phyloP scores from a whole-genome alignment of 2,888 invertebrate species.

The Mythimna albipuncta region DNA sequence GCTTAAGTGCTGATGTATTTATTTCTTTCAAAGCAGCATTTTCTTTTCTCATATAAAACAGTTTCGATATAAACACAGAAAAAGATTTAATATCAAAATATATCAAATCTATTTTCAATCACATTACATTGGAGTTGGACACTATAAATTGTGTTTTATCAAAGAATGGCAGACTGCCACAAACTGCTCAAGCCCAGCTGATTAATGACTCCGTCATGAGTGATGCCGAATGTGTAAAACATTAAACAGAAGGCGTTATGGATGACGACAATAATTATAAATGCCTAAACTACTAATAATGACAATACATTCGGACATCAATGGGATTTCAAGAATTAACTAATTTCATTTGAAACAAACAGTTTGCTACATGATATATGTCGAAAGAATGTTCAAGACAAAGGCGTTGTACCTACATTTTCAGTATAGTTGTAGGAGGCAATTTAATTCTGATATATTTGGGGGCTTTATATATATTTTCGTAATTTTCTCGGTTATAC shows the following conservation, averaged over 20 bases:
- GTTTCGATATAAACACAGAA: background rate
- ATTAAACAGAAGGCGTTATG: slow-evolving; percentile 1
- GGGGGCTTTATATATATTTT: too few relatives aligned
- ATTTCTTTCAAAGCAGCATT: background rate
- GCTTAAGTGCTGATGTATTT: background rate
- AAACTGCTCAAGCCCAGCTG: slow-evolving; percentile 22
- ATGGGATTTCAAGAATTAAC: background rate
- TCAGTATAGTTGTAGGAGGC: too few relatives aligned
- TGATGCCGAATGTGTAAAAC: background rate
- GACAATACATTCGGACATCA: slow-evolving; percentile 3
- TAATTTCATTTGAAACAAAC: background rate
- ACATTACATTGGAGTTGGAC: background rate
- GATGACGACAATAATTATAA: slow-evolving; percentile 1
- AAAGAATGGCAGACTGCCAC: slow-evolving; percentile 56
- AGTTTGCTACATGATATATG: background rate
- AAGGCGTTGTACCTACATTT: too few relatives aligned
- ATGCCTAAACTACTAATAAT: background rate
- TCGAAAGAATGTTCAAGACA: background rate
- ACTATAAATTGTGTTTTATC: slow-evolving; percentile 40
- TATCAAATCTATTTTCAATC: slow-evolving; percentile 34
- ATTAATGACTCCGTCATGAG: slow-evolving; percentile 39
- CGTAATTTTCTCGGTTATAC: background rate
- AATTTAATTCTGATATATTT: too few relatives aligned
- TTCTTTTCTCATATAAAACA: background rate
- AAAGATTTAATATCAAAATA: background rate